phyloP scores from a whole-genome alignment of 2,797 vertebrate genomes.

The Kryptolebias ocellatus region DNA sequence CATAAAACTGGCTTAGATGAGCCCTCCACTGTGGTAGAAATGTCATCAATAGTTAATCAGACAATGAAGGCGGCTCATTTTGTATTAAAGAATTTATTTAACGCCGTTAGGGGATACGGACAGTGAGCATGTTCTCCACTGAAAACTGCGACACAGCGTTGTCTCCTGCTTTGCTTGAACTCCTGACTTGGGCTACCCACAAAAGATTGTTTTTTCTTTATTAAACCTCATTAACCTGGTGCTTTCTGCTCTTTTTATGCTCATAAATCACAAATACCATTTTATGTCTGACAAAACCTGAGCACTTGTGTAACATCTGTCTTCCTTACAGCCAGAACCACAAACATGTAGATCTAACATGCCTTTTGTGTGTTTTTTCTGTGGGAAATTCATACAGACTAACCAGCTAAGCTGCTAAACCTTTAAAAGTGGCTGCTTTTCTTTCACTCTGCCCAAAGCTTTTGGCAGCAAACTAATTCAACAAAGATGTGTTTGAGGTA shows the following conservation, averaged over 20 bases:
- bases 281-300: slow-evolving; percentile 24
- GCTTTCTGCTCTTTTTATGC: slow-evolving; percentile 32
- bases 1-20: slow-evolving; percentile 39
- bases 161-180: slow-evolving; percentile 28
- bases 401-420: slow-evolving; percentile 22
- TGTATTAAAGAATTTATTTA: slow-evolving; percentile 29
- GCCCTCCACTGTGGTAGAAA: slow-evolving; percentile 42
- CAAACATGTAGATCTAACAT: slow-evolving; percentile 22
- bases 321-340: slow-evolving; percentile 15
- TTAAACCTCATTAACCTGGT: slow-evolving; percentile 31
- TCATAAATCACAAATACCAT: slow-evolving; percentile 9
- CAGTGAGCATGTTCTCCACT: slow-evolving; percentile 13
- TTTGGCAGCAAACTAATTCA: slow-evolving; percentile 27
- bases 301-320: slow-evolving; percentile 1
- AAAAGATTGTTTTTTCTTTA: too few species aligned
- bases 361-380: slow-evolving; percentile 37
- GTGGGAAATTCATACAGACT: slow-evolving; percentile 30
- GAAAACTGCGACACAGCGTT: not conserved
- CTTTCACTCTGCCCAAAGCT: slow-evolving; percentile 8
- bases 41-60: slow-evolving; percentile 72
- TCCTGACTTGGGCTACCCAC: slow-evolving; percentile 36
- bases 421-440: slow-evolving; percentile 20
- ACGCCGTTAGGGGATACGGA: slow-evolving; percentile 25
- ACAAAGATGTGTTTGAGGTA: slow-evolving; percentile 10
- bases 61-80: slow-evolving; percentile 29